Percentiles rank a stretch among this genome's conserved stretches.
Evolutionary conservation across 1,140 invertebrate genomes (phyloP).

Genomic region (Penaeus chinensis): DNA sequence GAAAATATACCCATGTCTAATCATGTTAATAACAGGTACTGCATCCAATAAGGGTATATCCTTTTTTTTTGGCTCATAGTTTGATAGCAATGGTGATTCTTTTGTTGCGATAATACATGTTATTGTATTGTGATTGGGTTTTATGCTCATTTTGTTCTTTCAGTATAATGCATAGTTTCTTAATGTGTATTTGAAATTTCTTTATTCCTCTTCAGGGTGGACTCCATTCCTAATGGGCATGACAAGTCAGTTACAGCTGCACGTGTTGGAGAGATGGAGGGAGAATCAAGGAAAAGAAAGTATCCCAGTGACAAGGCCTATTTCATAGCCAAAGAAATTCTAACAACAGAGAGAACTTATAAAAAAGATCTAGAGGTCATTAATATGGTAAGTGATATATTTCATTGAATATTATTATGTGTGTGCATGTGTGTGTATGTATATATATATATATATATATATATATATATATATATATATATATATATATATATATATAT

Average conservation of each 20-base stretch:
- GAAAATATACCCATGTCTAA: conserved; percentile 55
- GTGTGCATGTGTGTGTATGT: too few relatives aligned
- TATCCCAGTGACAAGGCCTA: conserved; percentile 85
- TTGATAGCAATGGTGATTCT: too few relatives aligned
- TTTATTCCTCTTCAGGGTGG: conserved; percentile 28
- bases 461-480: too few relatives aligned
- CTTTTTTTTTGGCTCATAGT: too few relatives aligned
- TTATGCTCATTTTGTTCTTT: too few relatives aligned
- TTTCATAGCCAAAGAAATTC: conserved; percentile 92
- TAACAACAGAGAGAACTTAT: conserved; percentile 96
- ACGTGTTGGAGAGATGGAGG: conserved; percentile 48
- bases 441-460: too few relatives aligned
- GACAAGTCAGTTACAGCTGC: conserved; percentile 34
- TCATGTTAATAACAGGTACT: conserved; percentile 53
- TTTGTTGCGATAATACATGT: too few relatives aligned
- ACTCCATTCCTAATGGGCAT: conserved; percentile 51
- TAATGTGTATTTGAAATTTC: too few relatives aligned
- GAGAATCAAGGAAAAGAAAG: conserved; percentile 53
- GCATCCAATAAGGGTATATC: too few relatives aligned
- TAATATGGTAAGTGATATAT: conserved; percentile 76
- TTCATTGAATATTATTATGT: neutral
- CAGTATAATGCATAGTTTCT: too few relatives aligned
- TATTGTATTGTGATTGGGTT: too few relatives aligned
- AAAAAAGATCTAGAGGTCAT: conserved; percentile 94
- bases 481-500: too few relatives aligned